A percentile compares a stretch with the other conserved stretches of the same genome.
Conservation (phyloP, 2,888 invertebrate species). For the Bimastos eiseni region DNA sequence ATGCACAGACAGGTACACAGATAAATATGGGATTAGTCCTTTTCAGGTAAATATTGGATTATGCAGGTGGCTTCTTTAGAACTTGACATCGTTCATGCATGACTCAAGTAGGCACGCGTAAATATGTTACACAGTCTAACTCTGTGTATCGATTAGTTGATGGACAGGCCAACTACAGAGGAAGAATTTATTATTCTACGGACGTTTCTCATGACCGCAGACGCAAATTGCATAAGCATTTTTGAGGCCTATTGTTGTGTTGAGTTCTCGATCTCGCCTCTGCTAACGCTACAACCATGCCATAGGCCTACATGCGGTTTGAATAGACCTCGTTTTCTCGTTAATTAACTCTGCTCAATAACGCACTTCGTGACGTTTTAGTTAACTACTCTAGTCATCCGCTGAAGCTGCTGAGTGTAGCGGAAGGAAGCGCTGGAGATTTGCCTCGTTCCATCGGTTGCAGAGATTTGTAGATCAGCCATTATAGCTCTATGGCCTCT, state of each 20-base stretch:
- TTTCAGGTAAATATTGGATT: not conserved
- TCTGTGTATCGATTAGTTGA: not conserved
- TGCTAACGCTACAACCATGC: not conserved
- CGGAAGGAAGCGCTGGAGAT: not conserved
- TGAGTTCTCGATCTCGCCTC: not conserved
- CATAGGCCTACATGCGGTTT: not conserved
- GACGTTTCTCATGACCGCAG: not conserved
- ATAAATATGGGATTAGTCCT: too few relatives aligned
- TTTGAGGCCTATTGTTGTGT: too few relatives aligned
- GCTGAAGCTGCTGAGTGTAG: not conserved
- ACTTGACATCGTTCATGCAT: not conserved
- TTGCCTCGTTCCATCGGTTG: not conserved
- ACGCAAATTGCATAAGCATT: not conserved
- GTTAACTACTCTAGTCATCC: not conserved
- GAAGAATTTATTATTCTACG: not conserved
- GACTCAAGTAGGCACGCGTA: not conserved
- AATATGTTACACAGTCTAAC: not conserved
- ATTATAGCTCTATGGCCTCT: not conserved
- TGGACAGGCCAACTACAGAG: not conserved
- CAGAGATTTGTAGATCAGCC: too few relatives aligned
- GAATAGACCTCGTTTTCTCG: not conserved
- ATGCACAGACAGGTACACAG: not conserved
- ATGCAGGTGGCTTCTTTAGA: not conserved
- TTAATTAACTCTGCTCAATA: not conserved
- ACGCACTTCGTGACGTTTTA: not conserved